Evolutionary conservation across 1,140 invertebrate species (phyloP).

Genomic region (Cepaea nemoralis): DNA sequence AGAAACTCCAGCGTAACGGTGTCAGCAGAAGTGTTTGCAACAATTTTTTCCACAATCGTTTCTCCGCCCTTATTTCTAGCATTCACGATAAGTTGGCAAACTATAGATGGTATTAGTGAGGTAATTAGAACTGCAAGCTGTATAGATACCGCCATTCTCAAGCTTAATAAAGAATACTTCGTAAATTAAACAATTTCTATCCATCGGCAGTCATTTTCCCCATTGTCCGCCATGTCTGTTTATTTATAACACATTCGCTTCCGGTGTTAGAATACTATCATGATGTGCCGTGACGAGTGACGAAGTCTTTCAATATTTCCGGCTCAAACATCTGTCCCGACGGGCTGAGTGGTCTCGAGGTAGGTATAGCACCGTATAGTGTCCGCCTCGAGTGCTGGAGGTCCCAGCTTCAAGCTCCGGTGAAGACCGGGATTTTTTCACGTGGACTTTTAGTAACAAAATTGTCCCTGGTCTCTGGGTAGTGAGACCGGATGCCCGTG

Average conservation of each 20-base stretch:
- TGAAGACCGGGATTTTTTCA: too few species aligned
- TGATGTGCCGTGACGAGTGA: too few species aligned
- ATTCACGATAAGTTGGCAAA: slow-evolving; percentile 65
- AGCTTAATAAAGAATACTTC: not conserved
- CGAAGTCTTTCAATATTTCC: too few species aligned
- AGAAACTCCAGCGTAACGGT: slow-evolving; percentile 89
- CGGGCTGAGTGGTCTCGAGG: not conserved
- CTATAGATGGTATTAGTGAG: not conserved
- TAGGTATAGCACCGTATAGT: not conserved
- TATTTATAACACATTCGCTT: not conserved
- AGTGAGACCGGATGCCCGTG: too few species aligned
- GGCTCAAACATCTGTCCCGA: not conserved
- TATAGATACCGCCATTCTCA: not conserved
- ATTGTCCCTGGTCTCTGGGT: too few species aligned
- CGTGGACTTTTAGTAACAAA: too few species aligned
- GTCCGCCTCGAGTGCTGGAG: not conserved
- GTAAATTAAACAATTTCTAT: not conserved
- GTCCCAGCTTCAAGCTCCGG: too few species aligned
- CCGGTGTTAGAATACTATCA: not conserved
- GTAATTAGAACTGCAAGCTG: not conserved
- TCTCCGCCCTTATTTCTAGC: slow-evolving; percentile 84
- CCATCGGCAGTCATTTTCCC: not conserved
- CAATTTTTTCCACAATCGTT: slow-evolving; percentile 91
- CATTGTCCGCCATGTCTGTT: slow-evolving; percentile 2
- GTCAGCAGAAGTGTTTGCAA: slow-evolving; percentile 90